Evolutionary conservation across 2,888 invertebrate genomes (phyloP).

Genomic region (Volucella bombylans): DNA sequence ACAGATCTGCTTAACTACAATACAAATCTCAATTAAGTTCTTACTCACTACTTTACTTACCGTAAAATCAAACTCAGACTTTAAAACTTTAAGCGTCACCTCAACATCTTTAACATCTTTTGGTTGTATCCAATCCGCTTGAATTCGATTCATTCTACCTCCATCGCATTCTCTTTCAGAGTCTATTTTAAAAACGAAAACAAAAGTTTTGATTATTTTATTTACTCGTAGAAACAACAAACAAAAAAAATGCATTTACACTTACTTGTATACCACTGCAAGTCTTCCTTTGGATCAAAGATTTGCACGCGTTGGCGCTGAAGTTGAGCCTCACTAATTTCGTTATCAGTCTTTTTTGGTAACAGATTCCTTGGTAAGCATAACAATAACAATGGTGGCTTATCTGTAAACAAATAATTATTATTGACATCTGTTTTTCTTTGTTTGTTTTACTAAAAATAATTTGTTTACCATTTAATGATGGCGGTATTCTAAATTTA

Average conservation of each 20-base stretch:
- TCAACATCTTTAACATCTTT: slow-evolving; percentile 88
- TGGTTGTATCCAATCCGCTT: slow-evolving; percentile 90
- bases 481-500: slow-evolving; percentile 88
- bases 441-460: background rate
- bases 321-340: slow-evolving; percentile 80
- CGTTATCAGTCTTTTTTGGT: slow-evolving; percentile 81
- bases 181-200: slow-evolving; percentile 80
- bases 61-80: slow-evolving; percentile 86
- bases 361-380: slow-evolving; percentile 81
- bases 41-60: slow-evolving; percentile 80
- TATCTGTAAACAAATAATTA: slow-evolving; percentile 75
- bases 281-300: slow-evolving; percentile 80
- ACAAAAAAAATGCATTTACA: slow-evolving; percentile 23
- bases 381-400: slow-evolving; percentile 80
- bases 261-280: slow-evolving; percentile 81
- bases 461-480: slow-evolving; percentile 89
- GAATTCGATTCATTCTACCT: slow-evolving; percentile 87
- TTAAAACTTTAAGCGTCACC: slow-evolving; percentile 91
- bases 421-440: slow-evolving; percentile 3
- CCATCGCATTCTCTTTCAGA: slow-evolving; percentile 86
- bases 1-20: background rate
- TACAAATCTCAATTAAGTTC: background rate
- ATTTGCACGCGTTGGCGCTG: slow-evolving; percentile 80
- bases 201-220: slow-evolving; percentile 4
- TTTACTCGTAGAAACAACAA: background rate